phyloP scores from a whole-genome alignment of 2,888 invertebrate species.

The Rhagium mordax region DNA sequence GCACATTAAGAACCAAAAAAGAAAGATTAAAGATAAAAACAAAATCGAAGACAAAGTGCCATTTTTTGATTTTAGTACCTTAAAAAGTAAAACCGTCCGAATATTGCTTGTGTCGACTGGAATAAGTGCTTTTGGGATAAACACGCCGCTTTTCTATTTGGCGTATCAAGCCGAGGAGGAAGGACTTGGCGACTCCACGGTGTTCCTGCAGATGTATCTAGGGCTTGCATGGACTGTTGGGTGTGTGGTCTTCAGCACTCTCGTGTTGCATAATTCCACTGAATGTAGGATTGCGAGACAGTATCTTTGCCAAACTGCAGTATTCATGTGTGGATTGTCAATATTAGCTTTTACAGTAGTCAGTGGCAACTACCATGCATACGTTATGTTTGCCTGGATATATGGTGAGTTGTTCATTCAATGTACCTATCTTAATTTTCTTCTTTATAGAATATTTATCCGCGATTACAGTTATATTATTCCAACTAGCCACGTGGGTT shows the following conservation, averaged over 20 bases:
- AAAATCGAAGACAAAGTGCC: constrained; percentile 85
- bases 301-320: constrained; percentile 86
- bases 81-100: constrained; percentile 88
- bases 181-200: constrained; percentile 71
- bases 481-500: no score
- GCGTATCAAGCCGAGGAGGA: constrained; percentile 86
- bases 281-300: constrained; percentile 90
- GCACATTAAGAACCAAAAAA: constrained; percentile 90
- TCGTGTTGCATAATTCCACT: constrained; percentile 87
- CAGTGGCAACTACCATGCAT: constrained; percentile 83
- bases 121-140: constrained; percentile 86
- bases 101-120: constrained; percentile 87
- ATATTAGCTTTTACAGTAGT: constrained; percentile 85
- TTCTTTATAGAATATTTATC: no score
- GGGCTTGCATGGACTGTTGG: constrained; percentile 89
- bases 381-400: constrained; percentile 87
- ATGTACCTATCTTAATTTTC: no score
- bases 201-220: constrained; percentile 78
- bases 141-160: constrained; percentile 88
- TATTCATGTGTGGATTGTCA: constrained; percentile 84
- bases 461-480: no score
- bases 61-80: constrained; percentile 89
- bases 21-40: constrained; percentile 86
- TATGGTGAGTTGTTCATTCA: constrained; percentile 75
- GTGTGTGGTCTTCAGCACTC: constrained; percentile 84